Percentiles rank a stretch among this genome's conserved stretches.
Conservation (phyloP, 2,797 vertebrate species). For the Erpetoichthys calabaricus region DNA sequence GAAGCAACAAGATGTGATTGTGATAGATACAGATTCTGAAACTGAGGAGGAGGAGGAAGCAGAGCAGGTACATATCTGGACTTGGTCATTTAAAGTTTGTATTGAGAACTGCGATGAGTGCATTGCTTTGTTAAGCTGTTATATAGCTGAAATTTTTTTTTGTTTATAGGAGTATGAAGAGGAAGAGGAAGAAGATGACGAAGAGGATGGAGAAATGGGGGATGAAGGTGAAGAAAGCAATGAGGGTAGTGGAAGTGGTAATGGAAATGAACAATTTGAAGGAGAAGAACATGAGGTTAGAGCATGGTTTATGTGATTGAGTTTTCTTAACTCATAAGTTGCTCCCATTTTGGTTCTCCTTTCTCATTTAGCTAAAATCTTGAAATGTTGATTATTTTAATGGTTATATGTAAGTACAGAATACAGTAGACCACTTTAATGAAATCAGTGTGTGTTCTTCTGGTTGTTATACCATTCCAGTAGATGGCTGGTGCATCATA, state of each 20-base stretch:
- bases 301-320: too few species aligned
- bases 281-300: constrained; percentile 78
- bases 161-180: constrained; percentile 70
- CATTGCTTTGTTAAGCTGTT: not conserved
- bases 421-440: too few species aligned
- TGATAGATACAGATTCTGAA: constrained; percentile 86
- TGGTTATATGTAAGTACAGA: too few species aligned
- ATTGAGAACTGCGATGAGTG: not conserved
- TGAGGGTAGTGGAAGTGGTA: constrained; percentile 72
- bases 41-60: constrained; percentile 81
- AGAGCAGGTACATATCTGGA: constrained; percentile 60
- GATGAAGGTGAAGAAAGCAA: constrained; percentile 90
- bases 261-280: constrained; percentile 82
- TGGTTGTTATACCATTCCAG: too few species aligned
- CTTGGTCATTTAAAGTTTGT: not conserved
- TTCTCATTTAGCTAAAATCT: not conserved
- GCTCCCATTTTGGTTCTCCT: not conserved
- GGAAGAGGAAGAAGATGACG: constrained; percentile 72
- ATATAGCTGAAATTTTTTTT: not conserved
- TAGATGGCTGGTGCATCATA: too few species aligned
- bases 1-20: constrained; percentile 73
- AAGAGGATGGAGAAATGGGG: constrained; percentile 84
- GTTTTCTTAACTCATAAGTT: not conserved
- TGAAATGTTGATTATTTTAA: too few species aligned
- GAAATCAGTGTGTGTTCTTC: too few species aligned